These are phyloP conservation scores for Apantesis nais DNA, from an alignment of 2,888 invertebrate species.

Conservation along the genomic window DNA sequence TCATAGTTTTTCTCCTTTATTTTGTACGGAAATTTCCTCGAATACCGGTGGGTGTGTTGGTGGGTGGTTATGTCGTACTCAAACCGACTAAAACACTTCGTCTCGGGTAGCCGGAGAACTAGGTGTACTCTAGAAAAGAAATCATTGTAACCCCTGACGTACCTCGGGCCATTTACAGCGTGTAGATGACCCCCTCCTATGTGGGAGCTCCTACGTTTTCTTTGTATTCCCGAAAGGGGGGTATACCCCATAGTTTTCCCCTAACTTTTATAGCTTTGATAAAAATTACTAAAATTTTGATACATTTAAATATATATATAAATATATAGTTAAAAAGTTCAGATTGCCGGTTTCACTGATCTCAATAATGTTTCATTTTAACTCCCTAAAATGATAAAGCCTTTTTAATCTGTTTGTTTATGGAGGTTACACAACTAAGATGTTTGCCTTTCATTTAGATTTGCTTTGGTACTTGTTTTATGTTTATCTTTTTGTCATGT, in stretches of 20 bases:
- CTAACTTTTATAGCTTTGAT: not conserved
- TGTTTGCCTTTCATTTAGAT: conserved; percentile 11
- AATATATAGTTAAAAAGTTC: not conserved
- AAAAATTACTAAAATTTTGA: not conserved
- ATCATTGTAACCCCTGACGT: too few species aligned
- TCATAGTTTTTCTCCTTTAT: not conserved
- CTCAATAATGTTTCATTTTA: not conserved
- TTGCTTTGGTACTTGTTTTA: not conserved
- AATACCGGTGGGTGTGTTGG: too few species aligned
- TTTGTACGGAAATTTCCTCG: too few species aligned
- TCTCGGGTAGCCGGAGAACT: too few species aligned
- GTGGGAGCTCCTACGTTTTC: too few species aligned
- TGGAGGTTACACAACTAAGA: not conserved
- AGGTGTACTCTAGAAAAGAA: too few species aligned
- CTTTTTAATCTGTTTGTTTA: conserved; percentile 25
- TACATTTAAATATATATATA: not conserved
- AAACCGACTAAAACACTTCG: too few species aligned
- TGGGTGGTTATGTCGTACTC: too few species aligned
- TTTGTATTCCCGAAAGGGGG: too few species aligned
- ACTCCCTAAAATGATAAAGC: conserved; percentile 1
- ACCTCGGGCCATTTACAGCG: too few species aligned
- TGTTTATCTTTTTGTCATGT: conserved; percentile 10
- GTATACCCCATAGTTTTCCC: too few species aligned
- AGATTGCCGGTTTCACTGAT: not conserved
- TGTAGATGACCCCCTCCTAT: too few species aligned